Conservation (phyloP, 2,113 vertebrate species). For the Campylorhamphus procurvoides region DNA sequence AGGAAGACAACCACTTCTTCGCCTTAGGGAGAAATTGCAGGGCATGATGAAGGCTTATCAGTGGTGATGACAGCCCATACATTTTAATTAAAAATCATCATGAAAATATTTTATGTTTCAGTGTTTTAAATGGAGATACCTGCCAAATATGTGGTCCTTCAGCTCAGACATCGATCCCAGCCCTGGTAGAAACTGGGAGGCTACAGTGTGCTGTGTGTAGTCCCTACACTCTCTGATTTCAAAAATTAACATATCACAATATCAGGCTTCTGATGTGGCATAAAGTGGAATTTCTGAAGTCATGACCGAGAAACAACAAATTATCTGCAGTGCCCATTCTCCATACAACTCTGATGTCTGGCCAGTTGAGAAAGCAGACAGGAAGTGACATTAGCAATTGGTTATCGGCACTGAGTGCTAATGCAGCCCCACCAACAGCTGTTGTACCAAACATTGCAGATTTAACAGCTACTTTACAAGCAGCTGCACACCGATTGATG, state of each 20-base stretch:
- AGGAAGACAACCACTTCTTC: not conserved
- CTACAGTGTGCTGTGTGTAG: not conserved
- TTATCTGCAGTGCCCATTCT: not conserved
- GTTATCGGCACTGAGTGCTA: not conserved
- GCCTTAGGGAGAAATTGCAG: not conserved
- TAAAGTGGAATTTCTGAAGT: not conserved
- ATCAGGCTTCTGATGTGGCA: not conserved
- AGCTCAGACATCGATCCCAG: fast-evolving
- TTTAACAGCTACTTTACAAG: not conserved
- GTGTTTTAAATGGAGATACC: not conserved
- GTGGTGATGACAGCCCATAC: not conserved
- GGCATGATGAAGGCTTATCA: not conserved
- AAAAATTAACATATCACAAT: not conserved
- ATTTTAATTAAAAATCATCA: not conserved
- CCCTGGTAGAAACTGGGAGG: not conserved
- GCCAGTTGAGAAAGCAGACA: not conserved
- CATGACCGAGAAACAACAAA: not conserved
- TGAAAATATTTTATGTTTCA: not conserved
- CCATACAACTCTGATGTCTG: not conserved
- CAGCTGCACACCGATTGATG: not conserved
- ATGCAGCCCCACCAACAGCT: not conserved
- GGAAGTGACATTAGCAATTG: not conserved
- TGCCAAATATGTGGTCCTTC: not conserved
- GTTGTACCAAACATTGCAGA: not conserved
- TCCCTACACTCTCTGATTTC: not conserved